Percentiles rank a stretch among this genome's conserved stretches.
Conservation (phyloP, 2,113 vertebrate genomes). For the Columbina picui region DNA sequence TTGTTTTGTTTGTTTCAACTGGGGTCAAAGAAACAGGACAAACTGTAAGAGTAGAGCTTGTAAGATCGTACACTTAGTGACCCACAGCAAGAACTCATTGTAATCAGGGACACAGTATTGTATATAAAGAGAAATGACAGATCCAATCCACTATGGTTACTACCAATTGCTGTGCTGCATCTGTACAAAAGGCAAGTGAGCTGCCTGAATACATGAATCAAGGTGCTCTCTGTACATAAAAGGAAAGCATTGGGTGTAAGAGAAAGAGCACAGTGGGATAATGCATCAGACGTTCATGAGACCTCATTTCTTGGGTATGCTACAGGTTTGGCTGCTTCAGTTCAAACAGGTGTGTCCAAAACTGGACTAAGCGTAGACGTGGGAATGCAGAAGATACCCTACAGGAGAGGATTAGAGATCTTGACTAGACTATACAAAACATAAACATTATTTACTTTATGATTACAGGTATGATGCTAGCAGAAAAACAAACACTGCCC, state of each 20-base stretch:
- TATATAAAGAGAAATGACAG: not conserved
- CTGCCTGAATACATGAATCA: not conserved
- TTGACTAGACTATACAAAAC: not conserved
- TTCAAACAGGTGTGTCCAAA: not conserved
- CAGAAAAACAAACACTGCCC: not conserved
- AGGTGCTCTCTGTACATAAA: not conserved
- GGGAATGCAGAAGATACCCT: not conserved
- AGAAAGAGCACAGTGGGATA: not conserved
- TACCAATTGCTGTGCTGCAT: rapidly evolving
- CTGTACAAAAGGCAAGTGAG: not conserved
- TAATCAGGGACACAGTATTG: too few species aligned
- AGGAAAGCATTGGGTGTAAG: not conserved
- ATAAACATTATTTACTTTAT: not conserved
- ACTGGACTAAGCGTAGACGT: not conserved
- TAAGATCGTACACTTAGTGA: not conserved
- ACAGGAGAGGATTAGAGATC: not conserved
- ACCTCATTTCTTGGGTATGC: not conserved
- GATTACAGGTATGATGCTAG: not conserved
- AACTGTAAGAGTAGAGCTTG: not conserved
- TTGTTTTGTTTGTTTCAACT: not conserved
- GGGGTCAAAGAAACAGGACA: not conserved
- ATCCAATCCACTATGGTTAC: not conserved
- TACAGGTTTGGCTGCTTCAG: not conserved
- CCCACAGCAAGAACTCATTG: not conserved
- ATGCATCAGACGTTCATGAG: not conserved